Evolutionary conservation across 2,888 invertebrate genomes (phyloP).

Genomic region (Ochropleura plecta): DNA sequence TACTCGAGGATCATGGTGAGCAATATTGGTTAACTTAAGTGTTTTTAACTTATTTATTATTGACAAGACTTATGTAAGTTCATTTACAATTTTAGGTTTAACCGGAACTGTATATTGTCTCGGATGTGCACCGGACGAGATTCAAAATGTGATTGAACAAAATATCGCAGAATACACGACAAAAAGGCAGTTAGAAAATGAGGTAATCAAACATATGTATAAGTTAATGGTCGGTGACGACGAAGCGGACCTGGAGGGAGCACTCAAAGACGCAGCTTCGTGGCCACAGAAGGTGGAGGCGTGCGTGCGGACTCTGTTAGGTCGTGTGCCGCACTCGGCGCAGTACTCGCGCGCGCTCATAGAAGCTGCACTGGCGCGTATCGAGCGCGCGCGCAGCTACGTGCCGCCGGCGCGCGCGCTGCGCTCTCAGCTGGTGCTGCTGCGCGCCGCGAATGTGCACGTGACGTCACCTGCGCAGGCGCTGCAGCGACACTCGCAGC

Average conservation of each 20-base stretch:
- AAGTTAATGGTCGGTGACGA: conserved; percentile 32
- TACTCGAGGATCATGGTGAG: conserved; percentile 77
- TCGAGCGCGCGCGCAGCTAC: conserved; percentile 64
- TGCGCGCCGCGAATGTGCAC: conserved; percentile 49
- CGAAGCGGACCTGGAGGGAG: conserved; percentile 38
- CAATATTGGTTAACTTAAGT: background rate
- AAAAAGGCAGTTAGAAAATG: background rate
- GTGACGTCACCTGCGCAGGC: background rate
- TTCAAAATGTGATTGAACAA: background rate
- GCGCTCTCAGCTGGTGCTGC: conserved; percentile 65
- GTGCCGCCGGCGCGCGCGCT: conserved; percentile 46
- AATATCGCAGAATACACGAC: background rate
- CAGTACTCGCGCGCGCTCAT: conserved; percentile 75
- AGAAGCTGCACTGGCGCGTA: conserved; percentile 69
- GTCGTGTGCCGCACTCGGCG: conserved; percentile 69
- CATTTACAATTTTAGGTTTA: conserved; percentile 17
- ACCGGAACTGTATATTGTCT: conserved; percentile 32
- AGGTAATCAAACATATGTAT: conserved; percentile 29
- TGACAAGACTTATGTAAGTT: background rate
- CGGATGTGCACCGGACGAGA: conserved; percentile 17
- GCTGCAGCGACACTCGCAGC: conserved; percentile 17
- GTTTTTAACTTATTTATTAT: background rate
- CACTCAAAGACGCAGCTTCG: too few relatives aligned
- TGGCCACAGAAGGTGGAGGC: too few relatives aligned
- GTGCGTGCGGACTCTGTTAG: too few relatives aligned